These are phyloP conservation scores for Sinhomidia bicolor DNA, from an alignment of 2,888 invertebrate genomes.

Conservation along the genomic window DNA sequence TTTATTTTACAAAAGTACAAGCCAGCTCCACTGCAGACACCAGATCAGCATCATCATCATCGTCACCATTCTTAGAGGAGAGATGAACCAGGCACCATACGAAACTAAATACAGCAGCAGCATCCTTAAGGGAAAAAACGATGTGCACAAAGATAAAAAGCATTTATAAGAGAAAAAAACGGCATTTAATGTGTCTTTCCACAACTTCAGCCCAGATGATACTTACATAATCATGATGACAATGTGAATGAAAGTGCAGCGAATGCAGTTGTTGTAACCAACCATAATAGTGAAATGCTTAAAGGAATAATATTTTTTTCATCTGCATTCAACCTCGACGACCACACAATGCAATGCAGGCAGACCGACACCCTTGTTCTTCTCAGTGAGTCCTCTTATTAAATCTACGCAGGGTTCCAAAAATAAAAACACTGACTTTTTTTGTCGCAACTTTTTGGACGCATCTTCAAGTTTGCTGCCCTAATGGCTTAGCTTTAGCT, in stretches of 20 bases:
- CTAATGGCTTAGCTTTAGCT: slow-evolving; percentile 29
- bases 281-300: too few relatives aligned
- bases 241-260: slow-evolving; percentile 56
- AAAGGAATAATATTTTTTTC: too few relatives aligned
- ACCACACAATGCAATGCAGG: too few relatives aligned
- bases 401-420: slow-evolving; percentile 75
- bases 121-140: slow-evolving; percentile 19
- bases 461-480: slow-evolving; percentile 36
- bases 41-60: too few relatives aligned
- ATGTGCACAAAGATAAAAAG: slow-evolving; percentile 56
- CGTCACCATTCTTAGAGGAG: too few relatives aligned
- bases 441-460: too few relatives aligned
- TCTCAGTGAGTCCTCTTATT: slow-evolving; percentile 68
- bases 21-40: not conserved
- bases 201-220: slow-evolving; percentile 72
- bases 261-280: slow-evolving; percentile 25
- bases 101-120: slow-evolving; percentile 18
- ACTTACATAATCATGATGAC: slow-evolving; percentile 59
- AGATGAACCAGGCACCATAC: slow-evolving; percentile 28
- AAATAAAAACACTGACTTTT: too few relatives aligned
- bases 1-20: slow-evolving; percentile 34
- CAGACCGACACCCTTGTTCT: slow-evolving; percentile 29
- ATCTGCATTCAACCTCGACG: too few relatives aligned
- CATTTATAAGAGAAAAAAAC: slow-evolving; percentile 52
- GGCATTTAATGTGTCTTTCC: slow-evolving; percentile 65